Percentiles rank a stretch among this genome's conserved stretches.
phyloP scores from a whole-genome alignment of 2,797 vertebrate species.

The Cryptoblepharus egeriae region DNA sequence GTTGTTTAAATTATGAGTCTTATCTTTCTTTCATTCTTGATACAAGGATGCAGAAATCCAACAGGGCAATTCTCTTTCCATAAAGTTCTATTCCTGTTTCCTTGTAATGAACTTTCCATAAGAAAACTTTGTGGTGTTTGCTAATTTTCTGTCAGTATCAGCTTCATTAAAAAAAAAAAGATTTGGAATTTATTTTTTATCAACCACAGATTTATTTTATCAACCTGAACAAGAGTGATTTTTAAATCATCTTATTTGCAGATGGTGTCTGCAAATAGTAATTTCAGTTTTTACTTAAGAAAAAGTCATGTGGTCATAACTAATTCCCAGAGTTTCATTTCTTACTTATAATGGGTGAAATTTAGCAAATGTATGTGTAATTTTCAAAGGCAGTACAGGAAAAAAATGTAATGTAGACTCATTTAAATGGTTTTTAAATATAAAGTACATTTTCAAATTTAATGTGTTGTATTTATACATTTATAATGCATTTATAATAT shows the following conservation, averaged over 20 bases:
- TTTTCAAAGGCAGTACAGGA: background rate
- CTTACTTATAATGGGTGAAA: background rate
- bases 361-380: background rate
- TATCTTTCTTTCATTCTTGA: no score
- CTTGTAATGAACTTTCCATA: background rate
- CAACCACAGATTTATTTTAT: no score
- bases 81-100: background rate
- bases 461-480: background rate
- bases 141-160: background rate
- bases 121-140: background rate
- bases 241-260: background rate
- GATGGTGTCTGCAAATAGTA: background rate
- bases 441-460: background rate
- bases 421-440: background rate
- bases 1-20: no score
- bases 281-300: background rate
- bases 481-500: no score
- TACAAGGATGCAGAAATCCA: background rate
- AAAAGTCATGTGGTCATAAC: background rate
- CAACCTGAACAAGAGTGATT: background rate
- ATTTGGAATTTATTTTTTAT: no score
- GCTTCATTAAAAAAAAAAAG: background rate
- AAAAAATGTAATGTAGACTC: background rate
- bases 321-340: background rate
- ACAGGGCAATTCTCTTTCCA: background rate